Conservation (phyloP, 2,797 vertebrate genomes). For the Enteromius thamalakanensis region DNA sequence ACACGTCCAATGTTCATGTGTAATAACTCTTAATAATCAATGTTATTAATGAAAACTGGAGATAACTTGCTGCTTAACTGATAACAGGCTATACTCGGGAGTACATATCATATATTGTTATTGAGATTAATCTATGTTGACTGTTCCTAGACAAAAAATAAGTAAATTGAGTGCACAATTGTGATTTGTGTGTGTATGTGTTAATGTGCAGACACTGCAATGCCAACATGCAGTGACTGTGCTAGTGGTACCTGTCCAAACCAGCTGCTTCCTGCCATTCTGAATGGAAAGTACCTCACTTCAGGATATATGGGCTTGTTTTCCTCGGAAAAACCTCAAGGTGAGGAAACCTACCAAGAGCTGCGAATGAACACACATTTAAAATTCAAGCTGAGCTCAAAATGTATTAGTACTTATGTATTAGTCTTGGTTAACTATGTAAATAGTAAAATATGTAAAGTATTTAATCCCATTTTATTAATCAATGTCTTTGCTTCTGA, state of each 20-base stretch:
- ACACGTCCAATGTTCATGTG: constrained; percentile 27
- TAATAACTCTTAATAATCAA: constrained; percentile 22
- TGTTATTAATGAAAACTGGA: neutral
- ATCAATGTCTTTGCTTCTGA: too few species aligned
- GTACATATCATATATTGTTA: neutral
- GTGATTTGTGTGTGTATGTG: constrained; percentile 62
- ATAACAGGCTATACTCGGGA: neutral
- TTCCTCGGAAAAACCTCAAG: constrained; percentile 70
- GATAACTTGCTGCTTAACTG: neutral
- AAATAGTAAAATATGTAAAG: neutral
- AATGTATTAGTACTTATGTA: neutral
- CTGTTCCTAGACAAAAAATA: neutral
- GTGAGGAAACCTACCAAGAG: constrained; percentile 55
- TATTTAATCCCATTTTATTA: too few species aligned
- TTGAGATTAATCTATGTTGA: neutral
- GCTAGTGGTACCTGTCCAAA: constrained; percentile 69
- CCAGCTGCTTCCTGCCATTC: constrained; percentile 68
- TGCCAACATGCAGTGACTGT: constrained; percentile 76
- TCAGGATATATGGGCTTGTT: constrained; percentile 77
- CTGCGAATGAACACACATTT: neutral
- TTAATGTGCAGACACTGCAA: constrained; percentile 62
- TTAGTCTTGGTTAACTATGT: neutral
- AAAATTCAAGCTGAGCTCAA: neutral
- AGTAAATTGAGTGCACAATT: constrained; percentile 58
- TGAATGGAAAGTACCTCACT: constrained; percentile 73